Percentiles rank a stretch among this genome's conserved stretches.
Conservation (phyloP, 2,113 vertebrate genomes). For the Cichladusa arquata region DNA sequence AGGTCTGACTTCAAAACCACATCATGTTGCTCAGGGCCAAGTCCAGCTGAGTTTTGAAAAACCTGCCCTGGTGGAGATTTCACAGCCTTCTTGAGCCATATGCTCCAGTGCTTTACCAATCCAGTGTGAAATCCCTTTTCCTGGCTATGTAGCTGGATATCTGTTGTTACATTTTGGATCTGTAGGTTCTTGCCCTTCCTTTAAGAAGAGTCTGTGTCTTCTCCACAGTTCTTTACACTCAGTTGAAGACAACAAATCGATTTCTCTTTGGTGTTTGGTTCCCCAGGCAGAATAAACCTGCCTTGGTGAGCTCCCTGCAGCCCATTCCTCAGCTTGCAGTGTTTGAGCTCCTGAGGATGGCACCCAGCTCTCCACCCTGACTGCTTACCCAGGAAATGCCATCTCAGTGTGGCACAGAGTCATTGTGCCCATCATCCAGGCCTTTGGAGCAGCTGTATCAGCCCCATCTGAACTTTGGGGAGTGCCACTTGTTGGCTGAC, state of each 20-base stretch:
- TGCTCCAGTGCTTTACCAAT: background rate
- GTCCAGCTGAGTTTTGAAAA: constrained; percentile 27
- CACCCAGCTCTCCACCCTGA: background rate
- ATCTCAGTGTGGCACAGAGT: too few relatives aligned
- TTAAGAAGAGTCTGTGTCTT: background rate
- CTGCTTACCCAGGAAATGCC: background rate
- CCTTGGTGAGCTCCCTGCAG: background rate
- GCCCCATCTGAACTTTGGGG: background rate
- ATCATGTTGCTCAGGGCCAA: constrained; percentile 9
- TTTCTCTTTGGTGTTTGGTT: background rate
- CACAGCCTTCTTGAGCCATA: background rate
- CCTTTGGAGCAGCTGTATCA: background rate
- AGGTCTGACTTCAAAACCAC: constrained; percentile 28
- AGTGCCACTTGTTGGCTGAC: background rate
- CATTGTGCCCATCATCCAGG: background rate
- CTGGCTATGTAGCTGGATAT: background rate
- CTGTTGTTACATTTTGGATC: background rate
- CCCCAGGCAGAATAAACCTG: background rate
- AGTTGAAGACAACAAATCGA: background rate
- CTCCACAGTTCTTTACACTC: background rate
- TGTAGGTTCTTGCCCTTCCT: background rate
- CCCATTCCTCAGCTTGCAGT: background rate
- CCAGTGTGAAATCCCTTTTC: background rate
- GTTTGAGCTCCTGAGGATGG: background rate
- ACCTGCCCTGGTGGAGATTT: background rate